These are phyloP conservation scores for Pseudomyrmex pallidus DNA, from an alignment of 1,140 invertebrate genomes.

Conservation along the genomic window DNA sequence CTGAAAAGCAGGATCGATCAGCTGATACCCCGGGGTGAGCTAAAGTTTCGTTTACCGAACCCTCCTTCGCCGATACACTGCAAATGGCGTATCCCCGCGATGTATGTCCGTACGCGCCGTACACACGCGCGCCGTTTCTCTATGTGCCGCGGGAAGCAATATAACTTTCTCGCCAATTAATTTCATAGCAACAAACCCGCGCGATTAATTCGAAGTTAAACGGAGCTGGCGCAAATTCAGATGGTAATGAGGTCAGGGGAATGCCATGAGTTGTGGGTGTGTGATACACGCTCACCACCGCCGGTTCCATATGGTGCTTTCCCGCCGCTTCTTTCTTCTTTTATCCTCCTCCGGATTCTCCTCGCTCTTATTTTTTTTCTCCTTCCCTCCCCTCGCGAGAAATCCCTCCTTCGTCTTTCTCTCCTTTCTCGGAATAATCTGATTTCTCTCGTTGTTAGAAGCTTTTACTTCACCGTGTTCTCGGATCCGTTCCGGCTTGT, in stretches of 20 bases:
- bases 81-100: conserved; percentile 37
- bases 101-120: not conserved
- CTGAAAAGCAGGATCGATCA: conserved; percentile 70
- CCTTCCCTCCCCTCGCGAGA: not conserved
- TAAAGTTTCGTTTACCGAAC: conserved; percentile 66
- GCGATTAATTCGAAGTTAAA: conserved; percentile 67
- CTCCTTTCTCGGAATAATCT: conserved; percentile 50
- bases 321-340: conserved; percentile 25
- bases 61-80: conserved; percentile 39
- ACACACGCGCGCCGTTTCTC: not conserved
- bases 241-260: conserved; percentile 60
- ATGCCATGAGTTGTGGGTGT: not conserved
- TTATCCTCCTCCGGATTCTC: conserved; percentile 12
- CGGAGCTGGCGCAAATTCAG: conserved; percentile 42
- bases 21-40: conserved; percentile 68
- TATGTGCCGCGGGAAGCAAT: conserved; percentile 60
- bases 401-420: not conserved
- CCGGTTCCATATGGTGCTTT: conserved; percentile 48
- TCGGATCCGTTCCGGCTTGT: conserved; percentile 50
- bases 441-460: conserved; percentile 56
- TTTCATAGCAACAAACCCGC: conserved; percentile 70
- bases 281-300: conserved; percentile 3
- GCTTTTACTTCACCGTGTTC: conserved; percentile 52
- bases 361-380: not conserved
- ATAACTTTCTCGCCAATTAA: conserved; percentile 76